Percentiles rank a stretch among this genome's conserved stretches.
phyloP scores from a whole-genome alignment of 2,113 vertebrate genomes.

The Poicephalus meyeri region DNA sequence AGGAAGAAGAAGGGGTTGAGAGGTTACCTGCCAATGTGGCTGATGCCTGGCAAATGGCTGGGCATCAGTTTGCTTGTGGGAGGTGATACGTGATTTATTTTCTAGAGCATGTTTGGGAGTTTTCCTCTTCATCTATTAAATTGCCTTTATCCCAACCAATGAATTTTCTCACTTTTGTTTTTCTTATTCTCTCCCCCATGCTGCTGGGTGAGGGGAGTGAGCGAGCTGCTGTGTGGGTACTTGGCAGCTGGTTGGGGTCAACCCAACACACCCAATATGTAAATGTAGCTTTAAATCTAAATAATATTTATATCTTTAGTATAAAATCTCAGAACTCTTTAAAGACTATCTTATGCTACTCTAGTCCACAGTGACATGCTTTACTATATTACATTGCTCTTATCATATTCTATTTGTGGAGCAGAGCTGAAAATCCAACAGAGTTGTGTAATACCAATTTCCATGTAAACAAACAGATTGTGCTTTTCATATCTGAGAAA shows the following conservation, averaged over 20 bases:
- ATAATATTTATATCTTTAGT: neutral
- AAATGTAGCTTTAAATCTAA: neutral
- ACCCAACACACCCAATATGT: neutral
- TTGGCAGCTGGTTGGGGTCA: neutral
- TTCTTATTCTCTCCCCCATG: neutral
- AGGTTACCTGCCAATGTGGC: rapidly evolving
- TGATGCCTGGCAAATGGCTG: neutral
- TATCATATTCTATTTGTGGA: neutral
- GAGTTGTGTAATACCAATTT: neutral
- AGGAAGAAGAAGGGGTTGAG: neutral
- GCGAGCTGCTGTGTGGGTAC: neutral
- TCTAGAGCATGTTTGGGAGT: neutral
- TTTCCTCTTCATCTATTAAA: neutral
- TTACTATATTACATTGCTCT: neutral
- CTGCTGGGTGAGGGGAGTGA: neutral
- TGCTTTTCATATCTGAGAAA: neutral
- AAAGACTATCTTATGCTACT: neutral
- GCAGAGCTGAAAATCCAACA: neutral
- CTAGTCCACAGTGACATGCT: neutral
- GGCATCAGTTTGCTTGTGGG: neutral
- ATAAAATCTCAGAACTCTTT: neutral
- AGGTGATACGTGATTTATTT: neutral
- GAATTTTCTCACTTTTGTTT: neutral
- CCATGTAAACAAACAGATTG: neutral
- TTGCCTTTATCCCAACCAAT: neutral